Evolutionary conservation across 2,113 vertebrate genomes (phyloP), one percentile per base, ranked within the genome.

Genomic region (Mesitornis unicolor): DNA sequence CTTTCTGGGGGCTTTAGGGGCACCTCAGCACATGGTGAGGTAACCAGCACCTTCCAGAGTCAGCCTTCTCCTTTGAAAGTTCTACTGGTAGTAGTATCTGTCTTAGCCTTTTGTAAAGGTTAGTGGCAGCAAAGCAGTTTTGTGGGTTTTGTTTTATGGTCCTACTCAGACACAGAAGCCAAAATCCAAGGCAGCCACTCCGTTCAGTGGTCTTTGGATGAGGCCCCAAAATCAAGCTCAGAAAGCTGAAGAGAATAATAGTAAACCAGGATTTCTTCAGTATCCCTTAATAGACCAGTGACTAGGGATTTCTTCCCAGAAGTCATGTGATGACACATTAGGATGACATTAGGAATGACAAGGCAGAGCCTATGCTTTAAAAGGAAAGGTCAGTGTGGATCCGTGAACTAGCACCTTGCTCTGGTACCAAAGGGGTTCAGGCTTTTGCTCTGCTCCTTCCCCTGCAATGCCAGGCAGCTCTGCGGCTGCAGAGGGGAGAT

Each of bases 401-500:
- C 50, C 6, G 2, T 38, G 42, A 53, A 22, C 9, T 65, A 40
- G 16, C 20, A 40, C 48, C 50, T 83, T 84, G 42, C 25, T 47
- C 36, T 36, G 22, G 7, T 56, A 45, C 24, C 18, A 67, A 3
- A 51, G 17, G n/a, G 47, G 14, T 48, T 67, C 75, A 29, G 40
- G 42, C 6, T 79, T 4, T 36, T 31, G 35, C 42, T 45, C 36
- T 76, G 68, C 63, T 92, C 14, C 16, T 79, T 92, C 15, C 42
- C 31, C 15, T 3, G 2, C 25, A 28, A 16, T 2, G 4, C 31
- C 60, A n/a, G 36, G 47, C 42, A 25, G 48, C 28, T 82, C 19
- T 17, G 48, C 0, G 2, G 33, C 17, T 40, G 16, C 19, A 10
- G 36, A 60, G 29, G 4, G 18, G 43, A 53, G 18, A 17, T 6